Evolutionary conservation across 1,140 invertebrate genomes (phyloP).

Genomic region (Choristoneura fumiferana): DNA sequence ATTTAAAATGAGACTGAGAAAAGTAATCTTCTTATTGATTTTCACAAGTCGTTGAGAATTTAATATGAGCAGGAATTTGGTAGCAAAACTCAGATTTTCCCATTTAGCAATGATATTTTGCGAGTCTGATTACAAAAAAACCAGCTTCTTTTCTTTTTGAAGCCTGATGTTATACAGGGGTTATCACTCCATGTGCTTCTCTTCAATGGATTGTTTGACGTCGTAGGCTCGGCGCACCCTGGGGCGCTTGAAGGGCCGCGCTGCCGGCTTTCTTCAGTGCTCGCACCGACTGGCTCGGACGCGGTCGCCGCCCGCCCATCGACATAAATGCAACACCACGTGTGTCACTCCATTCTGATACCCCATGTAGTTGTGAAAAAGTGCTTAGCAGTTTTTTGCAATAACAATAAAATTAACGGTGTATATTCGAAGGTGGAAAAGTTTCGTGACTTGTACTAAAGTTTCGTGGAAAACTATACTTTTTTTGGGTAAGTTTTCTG

Average conservation of each 20-base stretch:
- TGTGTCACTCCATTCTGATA: neutral
- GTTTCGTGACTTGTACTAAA: neutral
- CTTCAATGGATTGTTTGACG: neutral
- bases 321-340: neutral
- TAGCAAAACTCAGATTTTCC: too few relatives aligned
- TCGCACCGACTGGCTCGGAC: neutral
- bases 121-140: too few relatives aligned
- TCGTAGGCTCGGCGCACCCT: constrained; percentile 8
- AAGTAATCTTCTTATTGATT: too few relatives aligned
- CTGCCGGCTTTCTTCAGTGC: neutral
- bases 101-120: too few relatives aligned
- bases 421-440: neutral
- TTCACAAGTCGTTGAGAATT: too few relatives aligned
- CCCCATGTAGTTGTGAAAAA: neutral
- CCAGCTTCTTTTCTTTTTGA: too few relatives aligned
- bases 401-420: neutral
- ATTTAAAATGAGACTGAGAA: too few relatives aligned
- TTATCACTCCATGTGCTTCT: too few relatives aligned
- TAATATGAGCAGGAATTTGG: too few relatives aligned
- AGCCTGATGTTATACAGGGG: too few relatives aligned
- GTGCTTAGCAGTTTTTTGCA: neutral
- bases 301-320: neutral
- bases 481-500: too few relatives aligned
- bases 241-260: neutral
- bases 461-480: too few relatives aligned